Evolutionary conservation across 2,113 vertebrate species (phyloP).

Genomic region (Caracal caracal): DNA sequence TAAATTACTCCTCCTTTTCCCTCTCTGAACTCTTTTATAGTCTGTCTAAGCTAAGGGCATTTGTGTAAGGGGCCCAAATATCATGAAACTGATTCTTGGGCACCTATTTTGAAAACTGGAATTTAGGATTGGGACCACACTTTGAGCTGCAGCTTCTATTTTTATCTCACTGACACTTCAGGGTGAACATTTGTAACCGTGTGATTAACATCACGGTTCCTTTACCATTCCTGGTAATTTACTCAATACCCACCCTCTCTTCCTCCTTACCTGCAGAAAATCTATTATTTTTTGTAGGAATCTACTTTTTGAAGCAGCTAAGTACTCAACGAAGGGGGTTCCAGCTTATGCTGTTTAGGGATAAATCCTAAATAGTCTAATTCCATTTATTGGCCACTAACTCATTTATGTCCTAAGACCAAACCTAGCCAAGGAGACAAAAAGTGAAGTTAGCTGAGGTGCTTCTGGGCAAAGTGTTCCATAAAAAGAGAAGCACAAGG

Average conservation of each 20-base stretch:
- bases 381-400: background rate
- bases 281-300: background rate
- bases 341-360: background rate
- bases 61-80: background rate
- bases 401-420: background rate
- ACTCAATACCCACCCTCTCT: background rate
- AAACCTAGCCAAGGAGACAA: background rate
- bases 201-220: background rate
- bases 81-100: background rate
- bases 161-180: background rate
- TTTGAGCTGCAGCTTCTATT: background rate
- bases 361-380: background rate
- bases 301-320: constrained; percentile 10
- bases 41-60: background rate
- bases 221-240: background rate
- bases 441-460: background rate
- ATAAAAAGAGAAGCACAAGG: background rate
- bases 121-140: background rate
- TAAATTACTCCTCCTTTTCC: background rate
- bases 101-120: background rate
- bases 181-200: background rate
- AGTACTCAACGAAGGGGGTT: background rate
- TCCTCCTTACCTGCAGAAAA: background rate
- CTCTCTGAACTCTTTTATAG: background rate
- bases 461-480: background rate